Conservation (phyloP, 2,113 vertebrate species). For the Neofelis nebulosa region DNA sequence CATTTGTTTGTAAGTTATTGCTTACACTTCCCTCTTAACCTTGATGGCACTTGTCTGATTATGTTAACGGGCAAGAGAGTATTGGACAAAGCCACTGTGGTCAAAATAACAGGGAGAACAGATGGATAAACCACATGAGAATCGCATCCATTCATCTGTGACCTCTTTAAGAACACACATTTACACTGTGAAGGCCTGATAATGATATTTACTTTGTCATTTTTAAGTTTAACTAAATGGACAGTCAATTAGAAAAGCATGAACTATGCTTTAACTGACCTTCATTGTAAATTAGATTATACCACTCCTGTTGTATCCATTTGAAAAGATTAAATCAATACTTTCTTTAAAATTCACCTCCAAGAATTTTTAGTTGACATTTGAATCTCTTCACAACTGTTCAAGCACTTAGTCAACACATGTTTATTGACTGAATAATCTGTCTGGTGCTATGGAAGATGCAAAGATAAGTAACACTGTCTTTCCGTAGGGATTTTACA, state of each 20-base stretch:
- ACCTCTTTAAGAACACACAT: background rate
- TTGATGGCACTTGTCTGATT: background rate
- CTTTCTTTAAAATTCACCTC: conserved; percentile 26
- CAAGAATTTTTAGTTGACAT: background rate
- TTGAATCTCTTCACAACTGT: conserved; percentile 24
- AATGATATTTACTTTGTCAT: conserved; percentile 31
- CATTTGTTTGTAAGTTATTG: background rate
- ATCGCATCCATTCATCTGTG: background rate
- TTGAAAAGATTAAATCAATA: conserved; percentile 83
- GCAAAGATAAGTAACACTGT: background rate
- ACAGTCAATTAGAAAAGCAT: conserved; percentile 60
- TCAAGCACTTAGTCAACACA: background rate
- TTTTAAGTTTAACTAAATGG: conserved; percentile 57
- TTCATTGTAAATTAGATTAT: conserved; percentile 73
- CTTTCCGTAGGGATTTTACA: background rate
- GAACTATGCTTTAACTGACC: conserved; percentile 52
- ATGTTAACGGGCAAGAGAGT: background rate
- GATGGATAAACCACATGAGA: background rate
- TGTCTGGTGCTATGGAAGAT: background rate
- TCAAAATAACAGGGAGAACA: background rate
- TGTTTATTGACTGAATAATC: conserved; percentile 12
- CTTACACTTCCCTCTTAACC: background rate
- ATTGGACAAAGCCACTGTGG: background rate
- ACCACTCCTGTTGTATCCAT: conserved; percentile 75
- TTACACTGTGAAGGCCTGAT: background rate